Percentiles rank a stretch among this genome's conserved stretches.
Conservation (phyloP, 2,797 vertebrate species). For the Darevskia mixta region DNA sequence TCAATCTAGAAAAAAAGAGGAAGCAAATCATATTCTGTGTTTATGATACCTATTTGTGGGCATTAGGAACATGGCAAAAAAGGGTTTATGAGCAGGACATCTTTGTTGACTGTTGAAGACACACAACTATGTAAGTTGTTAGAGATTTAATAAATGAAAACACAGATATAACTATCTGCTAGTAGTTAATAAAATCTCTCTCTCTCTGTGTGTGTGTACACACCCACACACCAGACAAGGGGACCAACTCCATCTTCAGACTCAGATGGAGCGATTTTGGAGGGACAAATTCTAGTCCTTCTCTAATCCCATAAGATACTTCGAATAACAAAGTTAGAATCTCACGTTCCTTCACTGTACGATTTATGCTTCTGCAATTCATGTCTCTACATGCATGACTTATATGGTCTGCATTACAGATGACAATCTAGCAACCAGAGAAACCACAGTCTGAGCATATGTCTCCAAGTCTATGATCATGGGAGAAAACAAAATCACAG, state of each 20-base stretch:
- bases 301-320: background rate
- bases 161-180: background rate
- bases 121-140: background rate
- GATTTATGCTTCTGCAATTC: constrained; percentile 18
- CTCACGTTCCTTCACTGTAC: background rate
- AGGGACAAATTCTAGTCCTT: background rate
- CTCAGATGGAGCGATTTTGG: background rate
- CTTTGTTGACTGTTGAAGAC: background rate
- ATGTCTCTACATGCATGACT: constrained; percentile 52
- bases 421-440: constrained; percentile 43
- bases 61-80: background rate
- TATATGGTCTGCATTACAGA: constrained; percentile 11
- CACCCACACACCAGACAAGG: background rate
- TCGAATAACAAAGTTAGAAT: background rate
- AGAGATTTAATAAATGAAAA: background rate
- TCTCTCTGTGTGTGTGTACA: background rate
- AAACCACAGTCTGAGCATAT: constrained; percentile 41
- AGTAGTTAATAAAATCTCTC: background rate
- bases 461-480: constrained; percentile 39
- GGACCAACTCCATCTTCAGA: too few species aligned
- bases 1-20: constrained; percentile 86
- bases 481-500: constrained; percentile 33
- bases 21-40: background rate
- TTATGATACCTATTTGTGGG: background rate
- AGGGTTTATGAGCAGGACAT: background rate